Conservation (phyloP, 2,797 vertebrate genomes). For the Sebastes matsubarae region DNA sequence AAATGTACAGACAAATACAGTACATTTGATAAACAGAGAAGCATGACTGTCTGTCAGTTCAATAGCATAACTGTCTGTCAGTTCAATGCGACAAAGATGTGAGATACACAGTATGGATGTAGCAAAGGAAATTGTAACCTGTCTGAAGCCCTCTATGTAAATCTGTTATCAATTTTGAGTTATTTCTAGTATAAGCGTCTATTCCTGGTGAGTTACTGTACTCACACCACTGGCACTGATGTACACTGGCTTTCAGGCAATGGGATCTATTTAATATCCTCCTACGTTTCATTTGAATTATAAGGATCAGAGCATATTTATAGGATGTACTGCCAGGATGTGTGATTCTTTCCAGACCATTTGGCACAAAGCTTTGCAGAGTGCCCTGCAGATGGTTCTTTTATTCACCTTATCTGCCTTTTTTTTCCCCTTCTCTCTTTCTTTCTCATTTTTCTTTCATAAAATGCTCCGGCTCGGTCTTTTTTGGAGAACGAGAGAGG, state of each 20-base stretch:
- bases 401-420: constrained; percentile 82
- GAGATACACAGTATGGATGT: neutral
- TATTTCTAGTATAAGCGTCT: constrained; percentile 61
- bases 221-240: constrained; percentile 62
- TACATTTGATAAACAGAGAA: neutral
- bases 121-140: constrained; percentile 12
- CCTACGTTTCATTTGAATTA: constrained; percentile 79
- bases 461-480: constrained; percentile 65
- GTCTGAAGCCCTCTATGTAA: constrained; percentile 19
- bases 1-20: neutral
- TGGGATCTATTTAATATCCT: constrained; percentile 82
- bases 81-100: constrained; percentile 1
- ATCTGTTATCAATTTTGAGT: constrained; percentile 57
- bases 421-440: constrained; percentile 29
- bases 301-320: constrained; percentile 81
- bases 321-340: constrained; percentile 80
- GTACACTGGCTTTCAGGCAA: constrained; percentile 67
- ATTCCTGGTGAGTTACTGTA: constrained; percentile 65
- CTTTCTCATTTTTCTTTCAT: constrained; percentile 70
- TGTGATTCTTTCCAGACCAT: constrained; percentile 88
- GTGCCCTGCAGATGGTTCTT: constrained; percentile 84
- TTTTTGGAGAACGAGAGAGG: constrained; percentile 71
- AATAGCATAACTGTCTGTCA: neutral
- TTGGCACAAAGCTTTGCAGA: constrained; percentile 81
- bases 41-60: neutral